phyloP scores from a whole-genome alignment of 2,113 vertebrate genomes.

The Xiphophorus maculatus region DNA sequence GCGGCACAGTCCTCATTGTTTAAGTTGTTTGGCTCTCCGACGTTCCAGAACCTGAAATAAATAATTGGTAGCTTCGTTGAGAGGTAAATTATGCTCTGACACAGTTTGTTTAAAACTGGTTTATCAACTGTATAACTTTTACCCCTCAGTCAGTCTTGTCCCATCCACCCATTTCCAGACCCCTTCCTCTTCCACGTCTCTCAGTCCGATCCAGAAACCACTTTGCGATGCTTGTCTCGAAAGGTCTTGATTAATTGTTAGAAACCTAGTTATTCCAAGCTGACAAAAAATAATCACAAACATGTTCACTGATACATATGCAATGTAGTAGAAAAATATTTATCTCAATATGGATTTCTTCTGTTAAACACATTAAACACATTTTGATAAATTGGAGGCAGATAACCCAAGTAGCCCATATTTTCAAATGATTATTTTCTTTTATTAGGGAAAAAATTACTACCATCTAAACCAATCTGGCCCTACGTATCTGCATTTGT shows the following conservation, averaged over 20 bases:
- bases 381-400: not conserved
- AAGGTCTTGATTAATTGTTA: conserved; percentile 34
- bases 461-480: too few relatives aligned
- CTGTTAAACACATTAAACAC: not conserved
- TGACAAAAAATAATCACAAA: conserved; percentile 29
- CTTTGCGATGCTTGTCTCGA: accelerated
- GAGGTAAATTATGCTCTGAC: not conserved
- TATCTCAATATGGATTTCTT: not conserved
- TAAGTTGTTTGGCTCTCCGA: conserved; percentile 70
- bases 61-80: not conserved
- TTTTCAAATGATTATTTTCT: too few relatives aligned
- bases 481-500: too few relatives aligned
- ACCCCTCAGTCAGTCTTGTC: conserved; percentile 52
- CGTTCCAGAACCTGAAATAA: conserved; percentile 73
- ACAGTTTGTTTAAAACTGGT: not conserved
- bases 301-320: not conserved
- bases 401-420: not conserved
- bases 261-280: conserved; percentile 47
- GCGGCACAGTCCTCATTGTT: conserved; percentile 73
- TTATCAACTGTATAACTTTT: conserved; percentile 5
- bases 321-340: not conserved
- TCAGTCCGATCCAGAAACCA: conserved; percentile 78
- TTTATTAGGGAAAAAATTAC: too few relatives aligned
- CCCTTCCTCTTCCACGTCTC: conserved; percentile 66
- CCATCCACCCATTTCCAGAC: conserved; percentile 75